phyloP scores from a whole-genome alignment of 1,140 invertebrate species.

The Drosophila parvula region DNA sequence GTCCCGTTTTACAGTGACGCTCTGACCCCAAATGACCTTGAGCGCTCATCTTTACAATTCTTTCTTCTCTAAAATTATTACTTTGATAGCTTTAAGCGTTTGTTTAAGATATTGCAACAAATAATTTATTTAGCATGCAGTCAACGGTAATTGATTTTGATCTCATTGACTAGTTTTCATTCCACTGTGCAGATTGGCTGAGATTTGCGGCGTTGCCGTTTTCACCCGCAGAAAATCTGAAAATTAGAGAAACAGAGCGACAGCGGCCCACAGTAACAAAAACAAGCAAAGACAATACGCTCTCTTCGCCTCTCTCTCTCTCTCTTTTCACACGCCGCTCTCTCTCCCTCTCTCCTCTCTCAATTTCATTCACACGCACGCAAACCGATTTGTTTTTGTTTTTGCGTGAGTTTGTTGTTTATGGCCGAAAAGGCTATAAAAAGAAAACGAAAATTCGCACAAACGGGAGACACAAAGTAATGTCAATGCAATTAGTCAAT shows the following conservation, averaged over 20 bases:
- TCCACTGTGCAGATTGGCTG: conserved; percentile 26
- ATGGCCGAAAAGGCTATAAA: conserved; percentile 70
- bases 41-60: no score
- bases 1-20: no score
- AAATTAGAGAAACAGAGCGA: conserved; percentile 22
- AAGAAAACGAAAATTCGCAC: conserved; percentile 66
- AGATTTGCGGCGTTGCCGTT: conserved; percentile 69
- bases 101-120: no score
- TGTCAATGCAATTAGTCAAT: conserved; percentile 82
- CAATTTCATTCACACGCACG: conserved; percentile 70
- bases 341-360: conserved; percentile 22
- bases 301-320: conserved; percentile 21
- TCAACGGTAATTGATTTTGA: not conserved
- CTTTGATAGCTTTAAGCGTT: no score
- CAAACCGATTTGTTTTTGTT: conserved; percentile 37
- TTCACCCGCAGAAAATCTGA: conserved; percentile 47
- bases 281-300: conserved; percentile 13
- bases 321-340: not conserved
- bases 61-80: no score
- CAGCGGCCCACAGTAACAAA: conserved; percentile 32
- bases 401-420: conserved; percentile 51
- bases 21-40: no score
- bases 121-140: no score
- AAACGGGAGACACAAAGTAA: conserved; percentile 68
- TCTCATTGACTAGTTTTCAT: not conserved